phyloP scores from a whole-genome alignment of 2,113 vertebrate genomes.

The Lepidothrix coronata region DNA sequence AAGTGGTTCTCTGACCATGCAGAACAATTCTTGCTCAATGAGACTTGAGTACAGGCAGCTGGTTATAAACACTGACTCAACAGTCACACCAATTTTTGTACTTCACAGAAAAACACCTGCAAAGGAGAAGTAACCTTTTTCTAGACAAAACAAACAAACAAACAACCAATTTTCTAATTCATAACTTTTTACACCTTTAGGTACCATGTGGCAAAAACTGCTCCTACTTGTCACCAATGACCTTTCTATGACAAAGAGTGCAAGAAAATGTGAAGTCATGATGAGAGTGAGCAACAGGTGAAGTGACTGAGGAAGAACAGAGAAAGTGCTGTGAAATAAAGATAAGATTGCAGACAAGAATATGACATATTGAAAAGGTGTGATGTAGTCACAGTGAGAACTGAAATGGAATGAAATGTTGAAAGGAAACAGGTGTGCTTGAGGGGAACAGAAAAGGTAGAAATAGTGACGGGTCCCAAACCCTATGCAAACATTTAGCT shows the following conservation, averaged over 20 bases:
- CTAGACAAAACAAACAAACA: neutral
- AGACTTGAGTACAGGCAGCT: neutral
- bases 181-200: neutral
- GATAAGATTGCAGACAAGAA: neutral
- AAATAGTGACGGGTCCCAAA: constrained; percentile 60
- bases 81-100: neutral
- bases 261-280: neutral
- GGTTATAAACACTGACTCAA: neutral
- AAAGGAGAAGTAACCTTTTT: neutral
- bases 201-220: neutral
- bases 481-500: neutral
- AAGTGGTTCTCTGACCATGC: neutral
- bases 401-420: neutral
- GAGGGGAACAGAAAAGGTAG: neutral
- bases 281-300: neutral
- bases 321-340: neutral
- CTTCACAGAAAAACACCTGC: neutral
- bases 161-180: neutral
- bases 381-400: neutral
- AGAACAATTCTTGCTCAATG: neutral
- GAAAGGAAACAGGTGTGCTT: neutral
- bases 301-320: neutral
- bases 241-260: neutral
- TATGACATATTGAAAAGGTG: neutral
- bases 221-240: neutral